phyloP scores from a whole-genome alignment of 2,888 invertebrate genomes.

The Poecilobothrus nobilitatus region DNA sequence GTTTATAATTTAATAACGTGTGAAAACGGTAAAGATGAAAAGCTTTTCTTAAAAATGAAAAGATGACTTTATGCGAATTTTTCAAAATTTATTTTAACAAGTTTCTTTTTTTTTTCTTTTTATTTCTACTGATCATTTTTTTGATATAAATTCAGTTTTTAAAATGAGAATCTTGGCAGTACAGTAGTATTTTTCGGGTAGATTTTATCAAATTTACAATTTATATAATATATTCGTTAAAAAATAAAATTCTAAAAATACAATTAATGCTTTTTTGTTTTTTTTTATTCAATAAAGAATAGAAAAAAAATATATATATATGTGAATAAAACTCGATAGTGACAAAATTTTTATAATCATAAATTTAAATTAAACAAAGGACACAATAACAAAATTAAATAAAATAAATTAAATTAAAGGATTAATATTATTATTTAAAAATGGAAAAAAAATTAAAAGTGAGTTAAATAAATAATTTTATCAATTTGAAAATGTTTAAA shows the following conservation, averaged over 20 bases:
- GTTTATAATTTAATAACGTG: neutral
- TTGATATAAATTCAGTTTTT: neutral
- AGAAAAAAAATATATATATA: neutral
- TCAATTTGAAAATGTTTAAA: too few relatives aligned
- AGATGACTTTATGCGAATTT: neutral
- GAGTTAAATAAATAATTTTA: neutral
- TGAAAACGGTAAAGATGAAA: neutral
- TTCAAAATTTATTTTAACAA: neutral
- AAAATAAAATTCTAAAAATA: conserved; percentile 9
- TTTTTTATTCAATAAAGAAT: neutral
- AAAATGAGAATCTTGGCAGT: neutral
- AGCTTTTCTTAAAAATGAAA: neutral
- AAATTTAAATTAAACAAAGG: neutral
- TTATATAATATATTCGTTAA: conserved; percentile 14
- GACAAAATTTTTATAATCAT: too few relatives aligned
- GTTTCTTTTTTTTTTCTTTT: neutral
- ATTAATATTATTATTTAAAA: neutral
- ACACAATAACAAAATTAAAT: neutral
- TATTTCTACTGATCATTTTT: neutral
- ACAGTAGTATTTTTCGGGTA: neutral
- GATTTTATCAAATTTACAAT: neutral
- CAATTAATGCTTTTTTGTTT: neutral
- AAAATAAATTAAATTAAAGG: neutral
- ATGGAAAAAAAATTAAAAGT: neutral
- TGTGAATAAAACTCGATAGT: conserved; percentile 9